Percentiles rank a stretch among this genome's conserved stretches.
phyloP scores from a whole-genome alignment of 2,113 vertebrate genomes.

The Gopherus flavomarginatus region DNA sequence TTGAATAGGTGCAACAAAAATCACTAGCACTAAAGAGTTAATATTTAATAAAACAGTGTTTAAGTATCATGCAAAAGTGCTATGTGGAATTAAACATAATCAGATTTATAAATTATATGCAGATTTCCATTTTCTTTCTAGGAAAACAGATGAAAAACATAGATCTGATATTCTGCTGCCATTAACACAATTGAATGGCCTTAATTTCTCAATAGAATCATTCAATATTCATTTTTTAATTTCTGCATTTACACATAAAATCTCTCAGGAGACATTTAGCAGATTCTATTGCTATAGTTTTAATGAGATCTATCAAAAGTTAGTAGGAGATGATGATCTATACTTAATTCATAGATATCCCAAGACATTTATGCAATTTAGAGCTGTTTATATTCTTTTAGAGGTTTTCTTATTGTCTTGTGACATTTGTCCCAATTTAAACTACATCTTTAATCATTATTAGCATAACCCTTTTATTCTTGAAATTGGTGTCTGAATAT shows the following conservation, averaged over 20 bases:
- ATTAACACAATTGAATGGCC: constrained; percentile 75
- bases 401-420: constrained; percentile 60
- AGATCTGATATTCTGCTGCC: constrained; percentile 66
- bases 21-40: neutral
- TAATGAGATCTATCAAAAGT: constrained; percentile 82
- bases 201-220: constrained; percentile 80
- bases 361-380: constrained; percentile 65
- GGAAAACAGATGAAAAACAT: constrained; percentile 73
- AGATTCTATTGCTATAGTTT: constrained; percentile 70
- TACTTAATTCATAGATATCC: constrained; percentile 78
- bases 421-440: constrained; percentile 66
- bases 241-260: constrained; percentile 79
- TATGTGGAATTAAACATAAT: constrained; percentile 56
- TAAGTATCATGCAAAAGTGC: constrained; percentile 48
- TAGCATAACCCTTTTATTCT: constrained; percentile 60
- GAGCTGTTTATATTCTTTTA: constrained; percentile 65
- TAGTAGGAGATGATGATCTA: constrained; percentile 78
- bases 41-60: neutral
- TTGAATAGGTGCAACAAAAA: neutral
- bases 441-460: constrained; percentile 68
- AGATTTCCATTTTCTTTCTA: constrained; percentile 66
- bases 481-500: constrained; percentile 48
- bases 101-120: constrained; percentile 66
- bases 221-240: constrained; percentile 84
- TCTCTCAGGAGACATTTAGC: constrained; percentile 75